phyloP scores from a whole-genome alignment of 2,113 vertebrate genomes.

The Papio anubis region DNA sequence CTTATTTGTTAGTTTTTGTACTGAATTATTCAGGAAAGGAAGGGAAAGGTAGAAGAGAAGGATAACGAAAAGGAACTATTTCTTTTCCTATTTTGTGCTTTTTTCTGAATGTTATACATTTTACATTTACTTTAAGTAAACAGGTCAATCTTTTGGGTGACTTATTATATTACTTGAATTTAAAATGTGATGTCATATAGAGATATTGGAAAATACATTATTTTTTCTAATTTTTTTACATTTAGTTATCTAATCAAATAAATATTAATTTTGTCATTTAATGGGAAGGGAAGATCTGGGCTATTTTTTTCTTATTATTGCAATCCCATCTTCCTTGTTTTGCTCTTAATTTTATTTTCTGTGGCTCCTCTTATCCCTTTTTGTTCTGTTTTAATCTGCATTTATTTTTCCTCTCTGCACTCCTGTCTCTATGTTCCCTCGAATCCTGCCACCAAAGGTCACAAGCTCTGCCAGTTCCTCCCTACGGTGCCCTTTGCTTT shows the following conservation, averaged over 20 bases:
- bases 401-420: neutral
- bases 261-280: conserved; percentile 2
- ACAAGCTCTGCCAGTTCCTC: neutral
- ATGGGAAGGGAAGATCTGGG: neutral
- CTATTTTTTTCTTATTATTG: neutral
- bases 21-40: neutral
- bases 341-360: conserved; percentile 1
- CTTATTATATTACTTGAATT: neutral
- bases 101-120: conserved; percentile 12
- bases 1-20: neutral
- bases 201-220: neutral
- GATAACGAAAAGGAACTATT: neutral
- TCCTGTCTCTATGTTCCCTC: neutral
- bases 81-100: neutral
- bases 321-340: neutral
- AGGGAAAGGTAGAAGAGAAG: neutral
- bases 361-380: neutral
- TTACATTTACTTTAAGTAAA: conserved; percentile 20
- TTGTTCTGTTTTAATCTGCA: neutral
- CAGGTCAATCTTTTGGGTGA: neutral
- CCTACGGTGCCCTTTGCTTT: neutral
- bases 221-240: neutral
- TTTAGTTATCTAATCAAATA: neutral
- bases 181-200: neutral
- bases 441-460: neutral